Evolutionary conservation across 2,888 invertebrate genomes (phyloP).

Genomic region (Osedax frankpressi): DNA sequence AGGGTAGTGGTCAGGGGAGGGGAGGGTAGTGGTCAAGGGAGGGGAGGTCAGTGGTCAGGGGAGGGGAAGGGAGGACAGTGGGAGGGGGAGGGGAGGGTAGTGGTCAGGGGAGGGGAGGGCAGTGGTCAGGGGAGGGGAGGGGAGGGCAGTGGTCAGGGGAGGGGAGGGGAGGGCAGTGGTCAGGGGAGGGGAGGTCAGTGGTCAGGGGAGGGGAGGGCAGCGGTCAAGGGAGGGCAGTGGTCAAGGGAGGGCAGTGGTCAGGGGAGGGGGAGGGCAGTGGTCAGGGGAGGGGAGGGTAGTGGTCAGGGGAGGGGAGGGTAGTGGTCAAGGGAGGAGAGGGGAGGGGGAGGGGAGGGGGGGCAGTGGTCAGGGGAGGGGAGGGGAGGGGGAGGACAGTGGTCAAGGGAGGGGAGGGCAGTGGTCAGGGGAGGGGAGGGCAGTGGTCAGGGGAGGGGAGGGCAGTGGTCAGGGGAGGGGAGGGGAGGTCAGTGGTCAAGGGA

Average conservation of each 20-base stretch:
- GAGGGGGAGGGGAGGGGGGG: not conserved
- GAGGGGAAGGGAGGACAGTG: not conserved
- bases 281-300: too few species aligned
- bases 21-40: not conserved
- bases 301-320: too few species aligned
- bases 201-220: not conserved
- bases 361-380: not conserved
- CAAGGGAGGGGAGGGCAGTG: not conserved
- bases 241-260: not conserved
- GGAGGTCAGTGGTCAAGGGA: too few species aligned
- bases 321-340: not conserved
- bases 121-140: not conserved
- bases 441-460: too few species aligned
- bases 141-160: not conserved
- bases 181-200: not conserved
- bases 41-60: not conserved
- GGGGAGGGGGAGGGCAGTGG: not conserved
- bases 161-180: not conserved
- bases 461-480: too few species aligned
- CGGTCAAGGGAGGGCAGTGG: not conserved
- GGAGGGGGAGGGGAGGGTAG: not conserved
- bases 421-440: not conserved
- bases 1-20: not conserved
- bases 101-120: not conserved
- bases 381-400: too few species aligned